Evolutionary conservation across 2,888 invertebrate species (phyloP), one percentile per base, ranked within the genome.

Genomic region (Drosophila melanosoma): DNA sequence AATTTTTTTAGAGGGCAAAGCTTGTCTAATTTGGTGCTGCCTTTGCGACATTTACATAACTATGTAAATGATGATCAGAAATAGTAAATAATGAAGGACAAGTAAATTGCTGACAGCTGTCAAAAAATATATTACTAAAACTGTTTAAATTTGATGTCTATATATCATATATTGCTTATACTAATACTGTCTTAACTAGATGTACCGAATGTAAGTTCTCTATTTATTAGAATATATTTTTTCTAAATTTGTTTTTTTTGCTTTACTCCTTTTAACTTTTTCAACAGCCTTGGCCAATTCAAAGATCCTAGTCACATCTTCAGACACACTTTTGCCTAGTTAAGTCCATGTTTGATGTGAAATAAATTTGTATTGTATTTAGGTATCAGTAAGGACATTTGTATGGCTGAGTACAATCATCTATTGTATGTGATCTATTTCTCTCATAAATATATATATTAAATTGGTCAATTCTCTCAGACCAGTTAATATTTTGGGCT

Each of bases 401-500:
- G 11, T n/a, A 23, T 33, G 8, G 15, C 15, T 29, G 52, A 11
- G n/a, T 36, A 49, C 12, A 67, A 56, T 52, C 15, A 71, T 74
- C 64, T 26, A 38, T 71, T 65, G 32, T 67, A 66, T 51, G 33
- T 85, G 90, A 86, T 90, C 89, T 69, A 88, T 83, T 76, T 77
- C 12, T 54, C 78, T 89, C 76, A 86, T 90, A 88, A 89, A 90
- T 86, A 90, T 81, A 78, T 78, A 78, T 81, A 85, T 90, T 81
- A 78, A 83, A 86, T 90, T 86, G 73, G 65, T 70, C 32, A 66
- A 40, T 56, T 60, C 35, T 74, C 54, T 65, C 45, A 45, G 29
- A 36, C 40, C 45, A 36, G 54, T 29, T 38, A 36, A 67, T 69
- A 67, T 38, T 60, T 65, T 73, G 69, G 76, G 70, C 32, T 52